These are phyloP conservation scores for Cercocebus atys DNA, from an alignment of 2,113 vertebrate genomes.

Conservation along the genomic window DNA sequence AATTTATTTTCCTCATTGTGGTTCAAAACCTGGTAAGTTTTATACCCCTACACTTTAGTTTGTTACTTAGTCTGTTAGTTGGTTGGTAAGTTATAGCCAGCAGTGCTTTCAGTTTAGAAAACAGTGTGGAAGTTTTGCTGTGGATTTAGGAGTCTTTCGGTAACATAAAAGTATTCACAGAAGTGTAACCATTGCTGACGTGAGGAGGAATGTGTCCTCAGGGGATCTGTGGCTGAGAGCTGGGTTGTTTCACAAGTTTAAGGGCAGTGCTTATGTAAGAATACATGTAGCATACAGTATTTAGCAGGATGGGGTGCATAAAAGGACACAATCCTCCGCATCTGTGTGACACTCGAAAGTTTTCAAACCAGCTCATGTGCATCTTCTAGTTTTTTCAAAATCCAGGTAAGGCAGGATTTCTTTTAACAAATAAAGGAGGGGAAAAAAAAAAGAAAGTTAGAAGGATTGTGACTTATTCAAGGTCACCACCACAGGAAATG, in stretches of 20 bases:
- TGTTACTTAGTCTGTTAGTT: neutral
- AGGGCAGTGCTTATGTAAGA: neutral
- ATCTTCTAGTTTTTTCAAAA: neutral
- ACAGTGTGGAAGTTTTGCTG: neutral
- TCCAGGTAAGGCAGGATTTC: neutral
- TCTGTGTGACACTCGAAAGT: neutral
- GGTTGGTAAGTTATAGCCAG: neutral
- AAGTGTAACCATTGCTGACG: neutral
- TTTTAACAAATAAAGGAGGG: neutral
- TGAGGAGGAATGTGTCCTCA: neutral
- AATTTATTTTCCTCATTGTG: neutral
- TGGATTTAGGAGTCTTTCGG: neutral
- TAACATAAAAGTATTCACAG: neutral
- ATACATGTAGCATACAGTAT: neutral
- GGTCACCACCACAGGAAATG: neutral
- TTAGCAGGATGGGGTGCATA: neutral
- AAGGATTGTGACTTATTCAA: neutral
- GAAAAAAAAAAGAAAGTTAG: neutral
- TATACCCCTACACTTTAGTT: neutral
- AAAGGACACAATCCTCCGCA: neutral
- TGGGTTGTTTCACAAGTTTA: neutral
- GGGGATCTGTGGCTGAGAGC: neutral
- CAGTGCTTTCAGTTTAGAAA: constrained; percentile 24
- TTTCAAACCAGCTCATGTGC: neutral
- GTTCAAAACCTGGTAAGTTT: neutral